Conservation (phyloP, 2,888 invertebrate genomes). For the Drosophila limbata region DNA sequence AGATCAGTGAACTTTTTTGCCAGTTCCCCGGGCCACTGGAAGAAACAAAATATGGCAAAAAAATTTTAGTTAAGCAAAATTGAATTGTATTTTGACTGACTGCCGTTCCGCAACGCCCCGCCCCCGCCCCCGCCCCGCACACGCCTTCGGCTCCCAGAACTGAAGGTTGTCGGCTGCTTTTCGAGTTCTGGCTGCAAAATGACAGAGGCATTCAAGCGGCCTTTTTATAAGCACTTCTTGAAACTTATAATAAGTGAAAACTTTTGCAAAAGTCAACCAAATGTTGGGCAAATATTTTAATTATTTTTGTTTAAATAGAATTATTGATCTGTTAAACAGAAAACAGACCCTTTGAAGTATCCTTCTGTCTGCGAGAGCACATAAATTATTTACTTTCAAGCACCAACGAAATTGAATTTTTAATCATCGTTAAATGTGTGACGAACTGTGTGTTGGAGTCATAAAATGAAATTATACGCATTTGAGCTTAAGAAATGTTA, state of each 20-base stretch:
- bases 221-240: conserved; percentile 13
- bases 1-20: conserved; percentile 75
- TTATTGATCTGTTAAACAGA: conserved; percentile 16
- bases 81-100: conserved; percentile 77
- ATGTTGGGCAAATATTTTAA: conserved; percentile 27
- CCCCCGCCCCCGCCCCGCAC: conserved; percentile 2
- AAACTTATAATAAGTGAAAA: conserved; percentile 29
- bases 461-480: conserved; percentile 70
- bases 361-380: background rate
- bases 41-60: conserved; percentile 37
- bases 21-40: conserved; percentile 12
- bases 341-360: conserved; percentile 5
- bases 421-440: conserved; percentile 52
- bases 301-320: conserved; percentile 18
- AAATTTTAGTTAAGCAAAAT: conserved; percentile 62
- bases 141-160: conserved; percentile 3
- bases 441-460: conserved; percentile 17
- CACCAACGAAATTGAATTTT: conserved; percentile 68
- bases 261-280: conserved; percentile 21
- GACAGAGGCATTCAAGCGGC: conserved; percentile 38
- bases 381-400: conserved; percentile 57
- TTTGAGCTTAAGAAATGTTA: conserved; percentile 59
- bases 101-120: conserved; percentile 12
- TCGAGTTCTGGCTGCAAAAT: conserved; percentile 45
- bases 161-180: conserved; percentile 31